Base-by-base conservation (phyloP, 2,113 vertebrate species). In the Mus musculus region DNA sequence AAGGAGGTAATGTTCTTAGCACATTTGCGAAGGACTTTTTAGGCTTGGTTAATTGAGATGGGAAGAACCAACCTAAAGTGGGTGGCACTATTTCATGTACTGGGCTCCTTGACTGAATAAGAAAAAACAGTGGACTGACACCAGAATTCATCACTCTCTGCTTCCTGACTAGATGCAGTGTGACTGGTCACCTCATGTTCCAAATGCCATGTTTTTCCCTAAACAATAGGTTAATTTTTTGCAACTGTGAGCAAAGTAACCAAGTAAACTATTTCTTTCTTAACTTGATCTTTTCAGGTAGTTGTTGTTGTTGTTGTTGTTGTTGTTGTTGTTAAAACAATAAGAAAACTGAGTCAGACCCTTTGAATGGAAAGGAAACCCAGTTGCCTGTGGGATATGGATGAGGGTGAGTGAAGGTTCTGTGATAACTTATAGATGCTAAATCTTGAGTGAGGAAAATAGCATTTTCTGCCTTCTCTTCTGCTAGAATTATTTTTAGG, bases 371-470 rank as follows among this genome's bases (percentile, higher is more conserved):
- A 54, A 77, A 49, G 67, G 46, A 89, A 80, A 33, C 6, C 3
- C 3, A 33, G 20, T 3, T 49, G 54, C 19, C 13, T 6, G 26
- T 20, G 14, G 11, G 16, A 13, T 46, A 13, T 1, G 30, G 10
- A 28, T 19, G 49, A 20, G 63, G 14, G 0, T 28, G 63, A 26
- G 33, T n/a, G 69, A 71, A 24, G 76, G 30, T 10, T 13, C 52
- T 42, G 0, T 7, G 17, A 16, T 63, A 8, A 11, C 4, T 5
- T 39, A 20, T 28, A 28, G 26, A 0, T 11, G 28, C 0, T 71
- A 42, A 19, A 0, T 14, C 14, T 24, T 0, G 1, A 20, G 13
- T 12, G 49, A 69, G 28, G 75, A 67, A 2, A 33, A 12, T 42
- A 3, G 24, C 16, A 5, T 52, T 61, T 16, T 19, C 42, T 67